Conservation (phyloP, 2,797 vertebrate genomes). For the Erithacus rubecula region DNA sequence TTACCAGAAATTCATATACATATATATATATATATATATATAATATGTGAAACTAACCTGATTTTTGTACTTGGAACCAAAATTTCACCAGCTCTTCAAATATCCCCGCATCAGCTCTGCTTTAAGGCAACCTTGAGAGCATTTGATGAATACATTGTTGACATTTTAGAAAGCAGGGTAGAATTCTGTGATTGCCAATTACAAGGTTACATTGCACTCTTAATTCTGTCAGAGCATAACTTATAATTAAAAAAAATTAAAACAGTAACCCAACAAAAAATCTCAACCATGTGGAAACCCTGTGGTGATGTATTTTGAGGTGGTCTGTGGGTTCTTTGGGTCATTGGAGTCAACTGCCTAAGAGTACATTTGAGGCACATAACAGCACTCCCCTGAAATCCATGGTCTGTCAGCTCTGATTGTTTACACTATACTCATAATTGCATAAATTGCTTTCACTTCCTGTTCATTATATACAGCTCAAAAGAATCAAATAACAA, state of each 20-base stretch:
- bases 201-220: neutral
- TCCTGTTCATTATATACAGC: neutral
- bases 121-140: neutral
- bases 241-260: neutral
- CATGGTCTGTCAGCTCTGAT: conserved; percentile 37
- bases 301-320: neutral
- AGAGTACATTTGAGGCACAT: neutral
- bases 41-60: neutral
- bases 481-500: neutral
- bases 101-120: neutral
- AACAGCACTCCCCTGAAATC: neutral
- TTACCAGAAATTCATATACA: neutral
- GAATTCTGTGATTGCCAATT: neutral
- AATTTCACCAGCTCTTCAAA: neutral
- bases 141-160: neutral
- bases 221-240: neutral
- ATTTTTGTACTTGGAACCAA: neutral
- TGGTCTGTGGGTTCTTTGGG: neutral
- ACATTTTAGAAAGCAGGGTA: neutral
- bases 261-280: neutral
- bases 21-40: too few species aligned
- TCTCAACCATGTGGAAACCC: neutral
- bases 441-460: conserved; percentile 60
- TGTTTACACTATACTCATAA: neutral
- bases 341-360: neutral